These are phyloP conservation scores for Dryomyza anilis DNA, from an alignment of 2,888 invertebrate genomes.

Conservation along the genomic window DNA sequence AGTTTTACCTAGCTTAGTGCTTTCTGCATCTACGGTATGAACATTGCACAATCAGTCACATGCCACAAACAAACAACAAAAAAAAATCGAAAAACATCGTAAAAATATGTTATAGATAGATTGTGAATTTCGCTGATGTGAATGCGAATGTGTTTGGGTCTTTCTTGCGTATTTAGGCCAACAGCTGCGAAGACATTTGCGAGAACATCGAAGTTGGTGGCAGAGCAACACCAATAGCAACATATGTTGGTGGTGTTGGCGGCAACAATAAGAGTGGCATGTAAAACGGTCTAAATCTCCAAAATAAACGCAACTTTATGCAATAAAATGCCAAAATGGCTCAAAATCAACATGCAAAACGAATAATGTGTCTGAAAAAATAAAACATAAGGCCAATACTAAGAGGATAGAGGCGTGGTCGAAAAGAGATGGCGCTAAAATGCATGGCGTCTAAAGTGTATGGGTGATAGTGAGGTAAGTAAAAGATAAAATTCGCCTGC, in stretches of 20 bases:
- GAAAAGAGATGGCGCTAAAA: not conserved
- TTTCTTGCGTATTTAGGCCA: too few relatives aligned
- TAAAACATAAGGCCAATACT: not conserved
- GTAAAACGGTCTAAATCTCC: slow-evolving; percentile 35
- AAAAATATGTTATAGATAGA: too few relatives aligned
- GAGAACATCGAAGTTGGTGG: not conserved
- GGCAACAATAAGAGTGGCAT: not conserved
- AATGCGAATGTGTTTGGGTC: too few relatives aligned
- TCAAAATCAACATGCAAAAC: slow-evolving; percentile 1
- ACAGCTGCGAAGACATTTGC: slow-evolving; percentile 48
- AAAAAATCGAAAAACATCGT: too few relatives aligned
- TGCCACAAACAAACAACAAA: slow-evolving; percentile 3
- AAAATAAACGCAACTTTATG: slow-evolving; percentile 54
- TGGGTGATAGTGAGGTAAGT: not conserved
- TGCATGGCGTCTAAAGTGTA: not conserved
- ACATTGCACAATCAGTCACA: slow-evolving; percentile 15
- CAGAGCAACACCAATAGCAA: not conserved
- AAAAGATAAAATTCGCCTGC: slow-evolving; percentile 19
- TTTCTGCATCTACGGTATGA: slow-evolving; percentile 2
- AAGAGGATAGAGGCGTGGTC: not conserved
- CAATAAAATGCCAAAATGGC: slow-evolving; percentile 43
- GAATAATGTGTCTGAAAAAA: not conserved
- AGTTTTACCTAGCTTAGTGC: too few relatives aligned
- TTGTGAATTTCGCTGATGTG: slow-evolving; percentile 49
- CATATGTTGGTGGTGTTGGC: not conserved